Evolutionary conservation across 2,113 vertebrate genomes (phyloP).

Genomic region (Pteropus alecto): DNA sequence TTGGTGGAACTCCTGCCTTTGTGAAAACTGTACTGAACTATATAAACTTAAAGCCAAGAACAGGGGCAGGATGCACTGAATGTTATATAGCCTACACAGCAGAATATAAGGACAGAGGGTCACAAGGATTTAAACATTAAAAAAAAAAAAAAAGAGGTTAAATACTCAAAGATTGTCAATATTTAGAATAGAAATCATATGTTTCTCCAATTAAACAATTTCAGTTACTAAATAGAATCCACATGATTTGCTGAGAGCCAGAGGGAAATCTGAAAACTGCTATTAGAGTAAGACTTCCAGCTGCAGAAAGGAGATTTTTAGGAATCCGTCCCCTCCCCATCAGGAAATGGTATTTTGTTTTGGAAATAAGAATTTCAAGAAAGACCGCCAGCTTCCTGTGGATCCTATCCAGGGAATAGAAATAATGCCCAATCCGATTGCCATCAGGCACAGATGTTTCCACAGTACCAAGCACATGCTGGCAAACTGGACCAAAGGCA

Average conservation of each 20-base stretch:
- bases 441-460: conserved; percentile 24
- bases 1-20: not conserved
- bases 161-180: not conserved
- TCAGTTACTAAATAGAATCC: not conserved
- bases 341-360: not conserved
- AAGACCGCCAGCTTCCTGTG: not conserved
- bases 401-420: not conserved
- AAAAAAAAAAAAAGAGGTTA: not conserved
- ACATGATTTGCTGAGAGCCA: not conserved
- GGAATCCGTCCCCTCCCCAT: not conserved
- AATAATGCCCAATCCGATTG: not conserved
- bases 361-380: not conserved
- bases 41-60: not conserved
- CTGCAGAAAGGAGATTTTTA: not conserved
- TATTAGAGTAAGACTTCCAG: not conserved
- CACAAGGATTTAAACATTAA: not conserved
- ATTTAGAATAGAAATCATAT: conserved; percentile 20
- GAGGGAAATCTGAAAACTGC: conserved; percentile 24
- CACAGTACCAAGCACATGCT: not conserved
- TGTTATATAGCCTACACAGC: not conserved
- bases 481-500: not conserved
- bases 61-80: not conserved
- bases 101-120: not conserved
- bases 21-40: not conserved
- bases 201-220: conserved; percentile 36